These are phyloP conservation scores for Adelognathus sp. DNA, from an alignment of 2,888 invertebrate species.

Conservation along the genomic window DNA sequence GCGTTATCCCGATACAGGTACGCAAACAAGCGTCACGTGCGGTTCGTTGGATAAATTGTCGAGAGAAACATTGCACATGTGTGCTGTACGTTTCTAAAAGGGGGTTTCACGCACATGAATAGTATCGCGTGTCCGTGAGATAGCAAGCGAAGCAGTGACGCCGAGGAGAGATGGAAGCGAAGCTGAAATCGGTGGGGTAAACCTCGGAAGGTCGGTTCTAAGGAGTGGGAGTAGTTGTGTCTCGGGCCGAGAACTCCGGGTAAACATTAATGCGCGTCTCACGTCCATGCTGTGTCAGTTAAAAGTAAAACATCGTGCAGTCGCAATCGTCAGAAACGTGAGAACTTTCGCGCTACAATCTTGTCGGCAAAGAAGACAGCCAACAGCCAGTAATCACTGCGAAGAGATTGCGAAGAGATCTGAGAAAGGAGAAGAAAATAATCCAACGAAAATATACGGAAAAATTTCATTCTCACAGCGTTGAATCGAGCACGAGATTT, in stretches of 20 bases:
- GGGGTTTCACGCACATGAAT: neutral
- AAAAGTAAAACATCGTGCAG: conserved; percentile 64
- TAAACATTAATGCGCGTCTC: conserved; percentile 72
- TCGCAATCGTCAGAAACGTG: conserved; percentile 10
- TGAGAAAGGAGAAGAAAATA: neutral
- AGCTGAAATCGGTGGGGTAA: conserved; percentile 45
- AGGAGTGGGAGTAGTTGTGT: conserved; percentile 43
- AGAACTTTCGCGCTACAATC: neutral
- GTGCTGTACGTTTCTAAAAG: no score
- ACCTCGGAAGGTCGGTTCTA: conserved; percentile 49
- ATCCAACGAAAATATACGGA: neutral
- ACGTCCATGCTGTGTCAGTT: conserved; percentile 70
- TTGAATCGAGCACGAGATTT: neutral
- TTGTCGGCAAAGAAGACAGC: neutral
- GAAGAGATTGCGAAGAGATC: neutral
- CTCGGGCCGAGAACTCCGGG: conserved; percentile 56
- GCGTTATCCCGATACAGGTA: neutral
- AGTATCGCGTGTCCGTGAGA: no score
- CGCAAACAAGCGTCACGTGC: conserved; percentile 15
- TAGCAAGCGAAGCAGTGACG: neutral
- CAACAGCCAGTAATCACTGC: no score
- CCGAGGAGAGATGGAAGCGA: conserved; percentile 33
- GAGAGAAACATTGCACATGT: no score
- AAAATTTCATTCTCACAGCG: neutral
- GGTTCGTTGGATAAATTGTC: neutral